These are phyloP conservation scores for Dicyrtoma fusca DNA, from an alignment of 2,888 invertebrate species.

Conservation along the genomic window DNA sequence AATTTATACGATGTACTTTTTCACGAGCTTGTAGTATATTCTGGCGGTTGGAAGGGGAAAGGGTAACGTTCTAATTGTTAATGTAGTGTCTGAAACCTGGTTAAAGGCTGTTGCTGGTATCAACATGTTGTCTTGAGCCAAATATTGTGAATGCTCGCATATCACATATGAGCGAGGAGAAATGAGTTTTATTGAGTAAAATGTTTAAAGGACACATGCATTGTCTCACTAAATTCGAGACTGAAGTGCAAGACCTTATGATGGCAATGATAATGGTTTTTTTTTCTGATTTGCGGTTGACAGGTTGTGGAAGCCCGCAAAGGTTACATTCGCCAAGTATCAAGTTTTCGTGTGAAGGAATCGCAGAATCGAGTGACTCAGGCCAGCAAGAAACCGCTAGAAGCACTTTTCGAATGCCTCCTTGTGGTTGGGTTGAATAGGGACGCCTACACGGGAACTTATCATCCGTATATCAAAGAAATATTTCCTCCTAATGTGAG, in stretches of 20 bases:
- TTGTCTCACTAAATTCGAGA: too few species aligned
- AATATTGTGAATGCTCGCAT: too few species aligned
- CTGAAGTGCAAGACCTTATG: not conserved
- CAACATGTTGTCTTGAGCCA: too few species aligned
- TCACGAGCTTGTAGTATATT: too few species aligned
- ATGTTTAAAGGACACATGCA: too few species aligned
- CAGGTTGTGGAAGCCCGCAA: constrained; percentile 68
- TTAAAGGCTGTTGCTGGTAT: too few species aligned
- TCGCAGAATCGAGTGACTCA: constrained; percentile 48
- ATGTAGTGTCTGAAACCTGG: too few species aligned
- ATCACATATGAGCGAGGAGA: too few species aligned
- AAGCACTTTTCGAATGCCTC: constrained; percentile 68
- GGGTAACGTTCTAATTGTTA: too few species aligned
- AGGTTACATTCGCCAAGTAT: constrained; percentile 67
- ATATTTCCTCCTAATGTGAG: constrained; percentile 71
- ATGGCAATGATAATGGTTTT: constrained; percentile 11
- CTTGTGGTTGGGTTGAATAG: constrained; percentile 71
- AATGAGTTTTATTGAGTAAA: too few species aligned
- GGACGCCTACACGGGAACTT: constrained; percentile 61
- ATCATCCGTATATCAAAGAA: constrained; percentile 71
- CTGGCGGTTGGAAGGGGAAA: too few species aligned
- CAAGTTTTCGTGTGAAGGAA: constrained; percentile 52
- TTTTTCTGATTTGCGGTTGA: constrained; percentile 30
- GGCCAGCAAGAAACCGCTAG: constrained; percentile 46
- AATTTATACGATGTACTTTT: too few species aligned